phyloP scores from a whole-genome alignment of 2,888 invertebrate species.

The Galeopsomyia nigrocyanea region DNA sequence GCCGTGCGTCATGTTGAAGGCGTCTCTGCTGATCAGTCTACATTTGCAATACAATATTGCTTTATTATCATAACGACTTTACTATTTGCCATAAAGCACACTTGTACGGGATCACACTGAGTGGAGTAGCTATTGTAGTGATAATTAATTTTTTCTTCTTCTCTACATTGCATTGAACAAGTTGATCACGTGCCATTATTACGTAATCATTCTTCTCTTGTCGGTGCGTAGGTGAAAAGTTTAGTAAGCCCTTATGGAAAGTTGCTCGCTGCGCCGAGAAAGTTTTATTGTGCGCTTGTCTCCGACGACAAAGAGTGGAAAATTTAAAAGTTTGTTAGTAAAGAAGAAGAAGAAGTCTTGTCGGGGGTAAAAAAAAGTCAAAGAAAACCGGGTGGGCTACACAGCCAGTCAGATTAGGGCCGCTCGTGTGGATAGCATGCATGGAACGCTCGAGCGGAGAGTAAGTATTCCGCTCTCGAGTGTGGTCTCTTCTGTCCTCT shows the following conservation, averaged over 20 bases:
- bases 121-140: no score
- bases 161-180: neutral
- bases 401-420: constrained; percentile 15
- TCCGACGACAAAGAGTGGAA: neutral
- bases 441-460: neutral
- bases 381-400: neutral
- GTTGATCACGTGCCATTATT: neutral
- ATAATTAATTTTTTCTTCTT: no score
- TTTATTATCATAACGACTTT: constrained; percentile 6
- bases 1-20: neutral
- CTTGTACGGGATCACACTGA: neutral
- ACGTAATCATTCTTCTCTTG: neutral
- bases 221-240: no score
- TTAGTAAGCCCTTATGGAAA: no score
- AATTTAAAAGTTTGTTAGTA: constrained; percentile 2
- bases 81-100: neutral
- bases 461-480: neutral
- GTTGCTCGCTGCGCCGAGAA: no score
- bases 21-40: neutral
- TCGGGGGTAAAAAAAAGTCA: neutral
- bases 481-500: neutral
- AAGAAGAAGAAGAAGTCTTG: neutral
- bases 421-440: neutral
- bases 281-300: neutral
- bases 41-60: neutral